Evolutionary conservation across 2,113 vertebrate species (phyloP).

Genomic region (Stigmatopora nigra): DNA sequence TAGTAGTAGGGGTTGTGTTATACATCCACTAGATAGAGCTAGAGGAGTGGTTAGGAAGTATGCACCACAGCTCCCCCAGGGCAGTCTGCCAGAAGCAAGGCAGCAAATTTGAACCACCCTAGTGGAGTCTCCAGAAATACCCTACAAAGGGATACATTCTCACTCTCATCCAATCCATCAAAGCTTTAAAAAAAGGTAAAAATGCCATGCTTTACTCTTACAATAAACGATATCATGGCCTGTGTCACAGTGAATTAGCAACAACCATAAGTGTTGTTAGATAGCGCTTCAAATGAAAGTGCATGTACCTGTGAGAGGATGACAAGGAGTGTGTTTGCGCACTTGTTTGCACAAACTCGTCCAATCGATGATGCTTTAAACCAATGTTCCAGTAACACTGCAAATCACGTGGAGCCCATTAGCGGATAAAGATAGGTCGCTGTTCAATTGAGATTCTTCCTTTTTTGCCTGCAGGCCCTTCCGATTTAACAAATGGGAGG

Average conservation of each 20-base stretch:
- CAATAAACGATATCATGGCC: not conserved
- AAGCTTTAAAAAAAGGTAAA: not conserved
- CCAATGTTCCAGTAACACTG: slow-evolving; percentile 56
- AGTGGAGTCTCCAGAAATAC: not conserved
- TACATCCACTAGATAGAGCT: too few species aligned
- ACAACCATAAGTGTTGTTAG: slow-evolving; percentile 11
- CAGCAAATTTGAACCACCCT: too few species aligned
- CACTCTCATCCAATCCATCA: not conserved
- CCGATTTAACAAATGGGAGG: slow-evolving; percentile 38
- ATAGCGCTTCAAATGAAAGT: slow-evolving; percentile 24
- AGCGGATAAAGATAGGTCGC: slow-evolving; percentile 59
- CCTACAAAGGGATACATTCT: not conserved
- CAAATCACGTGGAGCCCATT: slow-evolving; percentile 63
- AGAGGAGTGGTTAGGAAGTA: too few species aligned
- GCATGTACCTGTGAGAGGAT: slow-evolving; percentile 21
- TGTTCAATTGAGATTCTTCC: slow-evolving; percentile 39
- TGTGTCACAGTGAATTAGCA: not conserved
- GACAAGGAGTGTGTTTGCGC: slow-evolving; percentile 31
- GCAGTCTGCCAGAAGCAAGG: too few species aligned
- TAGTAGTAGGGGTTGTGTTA: too few species aligned
- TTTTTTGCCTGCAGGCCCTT: slow-evolving; percentile 44
- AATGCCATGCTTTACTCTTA: not conserved
- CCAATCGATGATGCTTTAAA: slow-evolving; percentile 63
- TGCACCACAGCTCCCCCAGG: too few species aligned
- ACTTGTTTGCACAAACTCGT: slow-evolving; percentile 42